Evolutionary conservation across 2,888 invertebrate genomes (phyloP), one percentile per base, ranked within the genome.

Genomic region (Piscicola geometra): DNA sequence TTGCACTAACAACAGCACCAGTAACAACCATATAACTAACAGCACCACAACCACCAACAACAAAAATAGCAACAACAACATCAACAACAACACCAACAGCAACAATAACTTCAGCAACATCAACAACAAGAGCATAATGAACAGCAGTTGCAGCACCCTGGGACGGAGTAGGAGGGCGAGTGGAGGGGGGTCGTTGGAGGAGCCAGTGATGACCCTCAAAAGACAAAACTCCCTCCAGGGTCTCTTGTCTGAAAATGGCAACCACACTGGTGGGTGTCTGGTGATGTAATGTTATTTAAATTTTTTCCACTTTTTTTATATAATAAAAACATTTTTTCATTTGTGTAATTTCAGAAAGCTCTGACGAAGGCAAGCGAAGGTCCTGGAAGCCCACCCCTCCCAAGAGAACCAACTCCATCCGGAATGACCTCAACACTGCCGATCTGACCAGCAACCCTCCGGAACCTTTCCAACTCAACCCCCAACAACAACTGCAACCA

Each of bases 321-420:
- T 15, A 15, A 47, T 15, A 47, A 47, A 47, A 21, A 47, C 21
- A 15, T 47, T 47, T 47, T 15, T 47, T 47, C 50, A 47, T 47
- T 47, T 47, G 9, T 15, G 9, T 47, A 47, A 15, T 47, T 47
- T 47, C 21, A 15, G 50, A 15, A 47, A 47, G 21, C 21, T 47
- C 21, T 47, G 50, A 47, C 9, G 50, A 47, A 15, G 12, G 25
- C n/a, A 21, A 25, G 47, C 12, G 56, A 41, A 60, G 36, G 5
- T 35, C 67, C 5, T 36, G 83, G 30, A 84, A 85, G 0, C 87
- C 87, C n/a, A 86, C 87, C 1, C 87, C 87, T 9, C 87, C 87
- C 1, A 87, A 87, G 80, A 82, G 87, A 56, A 86, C 85, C 25
- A 83, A 86, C 80, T 86, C 86, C 25, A 84, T 86, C 60, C 83